These are phyloP conservation scores for Climacteris rufus DNA, from an alignment of 2,113 vertebrate species.

Conservation along the genomic window DNA sequence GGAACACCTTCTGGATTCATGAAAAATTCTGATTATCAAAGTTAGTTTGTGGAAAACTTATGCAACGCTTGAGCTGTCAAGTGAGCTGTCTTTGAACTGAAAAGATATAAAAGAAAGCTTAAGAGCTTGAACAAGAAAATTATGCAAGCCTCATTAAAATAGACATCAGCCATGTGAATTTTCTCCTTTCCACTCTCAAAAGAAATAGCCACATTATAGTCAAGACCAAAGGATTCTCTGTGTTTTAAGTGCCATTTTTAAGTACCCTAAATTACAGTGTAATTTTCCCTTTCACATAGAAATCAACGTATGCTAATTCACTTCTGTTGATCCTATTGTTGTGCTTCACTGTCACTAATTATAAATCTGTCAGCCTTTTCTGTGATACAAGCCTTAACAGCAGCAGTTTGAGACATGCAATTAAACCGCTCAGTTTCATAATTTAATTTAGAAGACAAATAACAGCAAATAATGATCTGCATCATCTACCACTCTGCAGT, in stretches of 20 bases:
- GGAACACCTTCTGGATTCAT: neutral
- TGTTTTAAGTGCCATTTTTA: neutral
- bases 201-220: neutral
- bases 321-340: conserved; percentile 33
- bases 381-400: neutral
- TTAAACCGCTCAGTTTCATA: neutral
- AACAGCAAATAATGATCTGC: neutral
- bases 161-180: neutral
- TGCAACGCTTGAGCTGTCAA: neutral
- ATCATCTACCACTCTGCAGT: neutral
- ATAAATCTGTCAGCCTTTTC: conserved; percentile 15
- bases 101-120: neutral
- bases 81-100: conserved; percentile 21
- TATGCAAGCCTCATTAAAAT: neutral
- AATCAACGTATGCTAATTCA: neutral
- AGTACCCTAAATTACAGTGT: conserved; percentile 8
- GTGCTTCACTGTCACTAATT: conserved; percentile 31
- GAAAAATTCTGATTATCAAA: conserved; percentile 5
- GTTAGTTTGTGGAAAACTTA: neutral
- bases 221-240: conserved; percentile 5
- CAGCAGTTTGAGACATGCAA: neutral
- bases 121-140: conserved; percentile 18
- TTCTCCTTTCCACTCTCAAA: neutral
- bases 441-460: conserved; percentile 17
- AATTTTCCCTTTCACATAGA: conserved; percentile 31